Base-by-base conservation (phyloP, 30 jellyfish, hydroid and myxozoan species). In the Rhopilema esculentum region DNA sequence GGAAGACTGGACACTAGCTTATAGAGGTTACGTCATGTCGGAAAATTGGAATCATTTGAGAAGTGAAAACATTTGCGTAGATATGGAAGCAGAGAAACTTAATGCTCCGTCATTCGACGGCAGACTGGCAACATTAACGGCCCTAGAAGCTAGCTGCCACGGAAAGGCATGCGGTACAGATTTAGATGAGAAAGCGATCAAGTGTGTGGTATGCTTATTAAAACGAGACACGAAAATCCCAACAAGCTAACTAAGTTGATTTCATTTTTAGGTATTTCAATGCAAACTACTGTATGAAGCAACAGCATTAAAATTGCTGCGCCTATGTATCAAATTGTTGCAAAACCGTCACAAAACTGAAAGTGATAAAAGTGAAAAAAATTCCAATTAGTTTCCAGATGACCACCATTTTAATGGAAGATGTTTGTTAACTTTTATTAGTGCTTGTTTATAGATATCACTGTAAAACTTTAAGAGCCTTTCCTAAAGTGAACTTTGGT, bases 11-110 rank as follows among this genome's bases (percentile, higher is more conserved):
- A 75, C 64, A 49, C 69, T 77, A 68, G 89, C 68, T 28, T 91
- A 91, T 79, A 70, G 69, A 4, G 97, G 97, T 2, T 91, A 57
- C 78, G 86, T 91, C 66, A 83, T 91, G 94, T 83, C 97, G 17
- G 92, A 91, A 40, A 91, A 91, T 64, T 91, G 97, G 97, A 91
- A 91, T 69, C 97, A 91, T 69, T 49, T 91, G 24, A 57, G 89
- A 33, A 83, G 91, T 26, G 97, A 91, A 57, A 83, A 91, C 69
- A 77, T 91, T 49, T 91, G 97, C 49, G 97, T 91, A 24, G 97
- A 91, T 49, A 61, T 48, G 49, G 77, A 84, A 52, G 97, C 97
- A 18, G 94, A 83, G 72, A 75, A 75, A 71, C 62, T 72, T 23
- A 76, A 63, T n/a, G 92, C 86, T 25, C 89, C 87, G 4, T 53